Percentiles rank a stretch among this genome's conserved stretches.
These are phyloP conservation scores for Blastobasis adustella DNA, from an alignment of 2,888 invertebrate genomes.

Conservation along the genomic window DNA sequence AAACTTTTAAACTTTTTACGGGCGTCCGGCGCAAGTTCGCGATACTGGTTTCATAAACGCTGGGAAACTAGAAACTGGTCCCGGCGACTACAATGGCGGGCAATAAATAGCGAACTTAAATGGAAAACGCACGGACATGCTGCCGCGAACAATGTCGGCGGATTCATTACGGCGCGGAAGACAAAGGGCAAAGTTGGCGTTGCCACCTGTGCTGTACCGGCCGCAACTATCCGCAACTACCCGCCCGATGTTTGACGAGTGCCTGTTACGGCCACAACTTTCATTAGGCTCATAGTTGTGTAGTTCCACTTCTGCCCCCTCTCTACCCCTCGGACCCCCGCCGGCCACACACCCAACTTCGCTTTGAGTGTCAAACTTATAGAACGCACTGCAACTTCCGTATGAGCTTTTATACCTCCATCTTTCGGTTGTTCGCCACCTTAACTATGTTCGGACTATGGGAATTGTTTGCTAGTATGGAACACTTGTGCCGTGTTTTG, in stretches of 20 bases:
- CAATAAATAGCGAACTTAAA: conserved; percentile 6
- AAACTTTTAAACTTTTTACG: conserved; percentile 1
- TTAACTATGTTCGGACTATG: background rate
- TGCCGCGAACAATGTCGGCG: conserved; percentile 3
- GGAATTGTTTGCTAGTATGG: no score
- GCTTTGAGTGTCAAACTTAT: background rate
- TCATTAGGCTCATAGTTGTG: background rate
- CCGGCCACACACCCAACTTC: no score
- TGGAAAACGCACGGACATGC: background rate
- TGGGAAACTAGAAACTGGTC: background rate
- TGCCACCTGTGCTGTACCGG: conserved; percentile 16
- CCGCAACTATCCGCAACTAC: conserved; percentile 19
- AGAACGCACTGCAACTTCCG: background rate
- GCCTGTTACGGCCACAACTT: conserved; percentile 10
- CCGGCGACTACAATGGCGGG: background rate
- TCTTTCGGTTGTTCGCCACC: background rate
- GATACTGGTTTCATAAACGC: background rate
- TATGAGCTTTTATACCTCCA: no score
- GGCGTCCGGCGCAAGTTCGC: background rate
- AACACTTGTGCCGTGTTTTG: no score
- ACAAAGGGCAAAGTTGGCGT: conserved; percentile 24
- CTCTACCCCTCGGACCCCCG: no score
- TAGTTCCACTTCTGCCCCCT: no score
- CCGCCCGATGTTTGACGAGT: conserved; percentile 16
- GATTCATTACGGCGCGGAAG: conserved; percentile 20